A percentile compares a stretch with the other conserved stretches of the same genome.
Evolutionary conservation across 2,888 invertebrate species (phyloP).

Genomic region (Operophtera brumata): DNA sequence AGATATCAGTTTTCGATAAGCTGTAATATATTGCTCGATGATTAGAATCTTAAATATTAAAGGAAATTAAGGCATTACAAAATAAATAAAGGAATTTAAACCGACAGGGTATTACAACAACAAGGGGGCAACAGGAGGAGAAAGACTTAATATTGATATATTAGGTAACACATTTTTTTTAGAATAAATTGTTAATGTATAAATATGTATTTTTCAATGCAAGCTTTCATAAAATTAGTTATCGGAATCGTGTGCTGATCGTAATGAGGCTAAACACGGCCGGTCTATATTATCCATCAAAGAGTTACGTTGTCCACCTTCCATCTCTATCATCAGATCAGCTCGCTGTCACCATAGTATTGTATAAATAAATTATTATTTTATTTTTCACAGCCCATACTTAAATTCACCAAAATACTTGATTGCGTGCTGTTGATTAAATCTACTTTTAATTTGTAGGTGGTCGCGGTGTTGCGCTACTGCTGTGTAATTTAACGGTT

Average conservation of each 20-base stretch:
- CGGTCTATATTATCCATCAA: no score
- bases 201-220: no score
- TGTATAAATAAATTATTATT: no score
- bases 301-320: no score
- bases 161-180: neutral
- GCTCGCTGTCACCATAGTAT: no score
- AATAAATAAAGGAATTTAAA: neutral
- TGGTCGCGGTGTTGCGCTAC: conserved; percentile 17
- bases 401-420: neutral
- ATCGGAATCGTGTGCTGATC: no score
- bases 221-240: no score
- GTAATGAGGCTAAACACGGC: no score
- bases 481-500: conserved; percentile 29
- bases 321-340: no score
- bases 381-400: neutral
- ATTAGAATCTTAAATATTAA: conserved; percentile 20
- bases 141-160: neutral
- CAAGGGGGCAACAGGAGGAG: no score
- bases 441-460: conserved; percentile 26
- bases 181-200: no score
- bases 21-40: conserved; percentile 24
- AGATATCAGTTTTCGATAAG: conserved; percentile 24
- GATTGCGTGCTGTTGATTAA: conserved; percentile 23
- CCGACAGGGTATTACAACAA: neutral
- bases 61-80: conserved; percentile 23